A percentile compares a stretch with the other conserved stretches of the same genome.
phyloP scores from a whole-genome alignment of 2,797 vertebrate genomes.

The Characodon lateralis region DNA sequence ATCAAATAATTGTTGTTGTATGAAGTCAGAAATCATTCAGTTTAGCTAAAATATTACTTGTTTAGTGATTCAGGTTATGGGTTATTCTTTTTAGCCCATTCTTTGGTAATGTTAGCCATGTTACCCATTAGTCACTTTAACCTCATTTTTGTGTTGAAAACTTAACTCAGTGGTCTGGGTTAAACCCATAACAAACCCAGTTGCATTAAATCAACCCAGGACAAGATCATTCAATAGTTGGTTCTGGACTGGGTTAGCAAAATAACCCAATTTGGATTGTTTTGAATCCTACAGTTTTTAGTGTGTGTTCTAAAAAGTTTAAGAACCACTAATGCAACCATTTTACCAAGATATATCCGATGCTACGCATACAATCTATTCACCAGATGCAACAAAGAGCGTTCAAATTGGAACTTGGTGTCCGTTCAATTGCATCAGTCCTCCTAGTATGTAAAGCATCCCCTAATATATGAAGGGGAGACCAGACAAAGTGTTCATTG shows the following conservation, averaged over 20 bases:
- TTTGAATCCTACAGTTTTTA: neutral
- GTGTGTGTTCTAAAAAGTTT: neutral
- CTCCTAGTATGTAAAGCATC: slow-evolving; percentile 39
- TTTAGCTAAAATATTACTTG: too few species aligned
- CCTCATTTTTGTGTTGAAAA: too few species aligned
- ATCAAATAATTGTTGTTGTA: too few species aligned
- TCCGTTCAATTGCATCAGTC: slow-evolving; percentile 43
- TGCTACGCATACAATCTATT: slow-evolving; percentile 66
- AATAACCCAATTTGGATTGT: neutral
- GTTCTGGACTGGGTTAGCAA: neutral
- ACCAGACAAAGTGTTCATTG: slow-evolving; percentile 7
- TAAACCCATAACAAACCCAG: too few species aligned
- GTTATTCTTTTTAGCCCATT: too few species aligned
- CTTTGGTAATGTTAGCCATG: too few species aligned
- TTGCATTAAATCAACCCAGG: neutral
- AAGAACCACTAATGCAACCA: slow-evolving; percentile 24
- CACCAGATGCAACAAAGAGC: slow-evolving; percentile 46
- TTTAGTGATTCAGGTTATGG: too few species aligned
- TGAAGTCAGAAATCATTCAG: too few species aligned
- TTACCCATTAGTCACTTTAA: too few species aligned
- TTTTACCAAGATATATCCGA: slow-evolving; percentile 29
- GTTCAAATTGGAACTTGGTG: slow-evolving; percentile 48
- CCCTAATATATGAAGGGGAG: slow-evolving; percentile 4
- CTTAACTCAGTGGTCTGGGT: too few species aligned
- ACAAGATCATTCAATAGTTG: neutral